Evolutionary conservation across 2,113 vertebrate species (phyloP), one percentile per base, ranked within the genome.

Genomic region (Caretta caretta): DNA sequence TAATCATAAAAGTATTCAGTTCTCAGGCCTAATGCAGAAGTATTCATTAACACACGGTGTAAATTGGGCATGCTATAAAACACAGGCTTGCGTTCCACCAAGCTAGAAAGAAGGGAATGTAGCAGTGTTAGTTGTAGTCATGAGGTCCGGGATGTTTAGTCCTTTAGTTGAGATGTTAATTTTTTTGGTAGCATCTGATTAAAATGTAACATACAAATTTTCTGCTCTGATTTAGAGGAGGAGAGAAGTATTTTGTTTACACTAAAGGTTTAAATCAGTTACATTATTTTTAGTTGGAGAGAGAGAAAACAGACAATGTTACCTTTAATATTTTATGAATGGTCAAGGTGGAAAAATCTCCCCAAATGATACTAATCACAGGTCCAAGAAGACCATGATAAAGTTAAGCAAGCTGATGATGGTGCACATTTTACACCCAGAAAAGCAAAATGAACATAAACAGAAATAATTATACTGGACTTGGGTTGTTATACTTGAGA

Each of bases 61-160:
- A 97, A 98, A 98, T 97, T 97, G 95, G 97, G 92, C 38, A 1
- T 95, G 96, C 97, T 96, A 93, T 98, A 97, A 97, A 98, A 97
- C 92, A 97, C 78, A 59, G 88, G 87, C 93, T 94, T 1, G 31
- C 95, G 96, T 96, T 95, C 93, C 95, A 96, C 88, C 90, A 94
- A 93, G 49, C 89, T 75, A 83, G 92, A 90, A 90, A 94, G 90
- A 92, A 97, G 90, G 62, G 65, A 95, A 25, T 1, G 1, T 50
- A 95, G 35, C 86, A 17, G 83, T 69, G 84, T 83, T 95, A 31
- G 6, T 90, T 86, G 65, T 62, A 96, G 35, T 94, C 90, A 85
- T 90, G 96, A 95, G 82, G 51, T 76, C 79, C 97, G 87, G 94
- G 93, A 96, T 93, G 97, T 81, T 97, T 97, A 84, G 85, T 90